A percentile compares a stretch with the other conserved stretches of the same genome.
Conservation (phyloP, 2,113 vertebrate species). For the Microcebus murinus region DNA sequence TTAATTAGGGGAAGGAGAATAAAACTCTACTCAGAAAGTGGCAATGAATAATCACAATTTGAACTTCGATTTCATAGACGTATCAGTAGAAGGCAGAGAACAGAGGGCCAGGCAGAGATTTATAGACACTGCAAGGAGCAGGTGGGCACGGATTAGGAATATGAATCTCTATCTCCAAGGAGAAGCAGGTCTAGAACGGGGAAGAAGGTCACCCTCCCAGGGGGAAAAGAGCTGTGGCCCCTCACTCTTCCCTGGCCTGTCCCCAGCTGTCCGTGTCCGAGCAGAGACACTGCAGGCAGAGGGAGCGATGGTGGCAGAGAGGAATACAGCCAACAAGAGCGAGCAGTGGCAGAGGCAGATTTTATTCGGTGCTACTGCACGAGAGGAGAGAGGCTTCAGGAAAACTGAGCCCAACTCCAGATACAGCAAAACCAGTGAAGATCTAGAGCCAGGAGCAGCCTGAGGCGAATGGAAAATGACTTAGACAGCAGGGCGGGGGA, state of each 20-base stretch:
- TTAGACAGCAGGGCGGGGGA: background rate
- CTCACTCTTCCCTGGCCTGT: no score
- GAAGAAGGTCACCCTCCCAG: fast-evolving
- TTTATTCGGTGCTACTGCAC: fast-evolving
- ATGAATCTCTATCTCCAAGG: fast-evolving
- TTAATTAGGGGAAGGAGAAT: background rate
- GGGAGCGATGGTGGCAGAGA: fast-evolving
- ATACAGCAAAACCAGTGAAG: background rate
- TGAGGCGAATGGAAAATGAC: fast-evolving
- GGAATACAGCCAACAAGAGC: fast-evolving
- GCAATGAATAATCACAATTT: background rate
- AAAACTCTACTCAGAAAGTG: background rate
- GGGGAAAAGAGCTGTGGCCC: fast-evolving
- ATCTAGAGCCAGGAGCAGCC: background rate
- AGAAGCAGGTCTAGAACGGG: fast-evolving
- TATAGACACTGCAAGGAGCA: fast-evolving
- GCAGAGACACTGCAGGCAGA: background rate
- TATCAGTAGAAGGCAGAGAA: background rate
- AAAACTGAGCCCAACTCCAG: background rate
- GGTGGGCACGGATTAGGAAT: fast-evolving
- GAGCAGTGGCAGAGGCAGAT: background rate
- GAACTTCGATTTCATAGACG: background rate
- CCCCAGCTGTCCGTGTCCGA: background rate
- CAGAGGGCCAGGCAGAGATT: background rate
- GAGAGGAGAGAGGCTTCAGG: background rate